Conservation (phyloP, 1,140 invertebrate genomes). For the Thalassaphorura encarpata region DNA sequence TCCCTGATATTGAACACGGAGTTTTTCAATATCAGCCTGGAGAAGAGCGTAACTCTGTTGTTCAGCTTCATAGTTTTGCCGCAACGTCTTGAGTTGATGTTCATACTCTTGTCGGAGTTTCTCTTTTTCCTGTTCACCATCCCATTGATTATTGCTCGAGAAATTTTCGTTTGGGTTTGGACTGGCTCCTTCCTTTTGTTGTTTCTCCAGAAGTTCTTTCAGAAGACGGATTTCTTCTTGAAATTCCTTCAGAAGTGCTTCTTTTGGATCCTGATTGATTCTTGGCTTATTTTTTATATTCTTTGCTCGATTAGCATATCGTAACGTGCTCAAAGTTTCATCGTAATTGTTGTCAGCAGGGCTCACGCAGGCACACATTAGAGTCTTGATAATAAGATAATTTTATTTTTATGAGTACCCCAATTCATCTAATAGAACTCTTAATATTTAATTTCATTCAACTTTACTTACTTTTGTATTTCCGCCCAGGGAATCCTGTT, state of each 20-base stretch:
- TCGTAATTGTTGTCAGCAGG: slow-evolving; percentile 82
- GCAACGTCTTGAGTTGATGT: slow-evolving; percentile 43
- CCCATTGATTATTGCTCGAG: slow-evolving; percentile 12
- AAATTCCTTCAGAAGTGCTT: slow-evolving; percentile 74
- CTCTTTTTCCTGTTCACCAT: slow-evolving; percentile 41
- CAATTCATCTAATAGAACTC: too few species aligned
- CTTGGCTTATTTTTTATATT: slow-evolving; percentile 87
- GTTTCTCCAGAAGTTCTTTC: slow-evolving; percentile 51
- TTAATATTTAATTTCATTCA: too few species aligned
- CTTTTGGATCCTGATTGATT: slow-evolving; percentile 91
- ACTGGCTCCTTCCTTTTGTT: background rate
- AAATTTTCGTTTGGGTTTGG: background rate
- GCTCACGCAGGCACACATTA: slow-evolving; percentile 89
- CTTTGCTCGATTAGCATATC: slow-evolving; percentile 82
- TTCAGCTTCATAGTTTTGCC: slow-evolving; percentile 47
- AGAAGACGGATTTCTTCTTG: slow-evolving; percentile 74
- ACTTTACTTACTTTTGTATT: too few species aligned
- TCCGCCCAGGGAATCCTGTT: slow-evolving; percentile 77
- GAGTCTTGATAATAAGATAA: too few species aligned
- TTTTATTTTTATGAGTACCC: too few species aligned
- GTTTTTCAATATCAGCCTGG: slow-evolving; percentile 46
- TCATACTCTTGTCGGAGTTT: slow-evolving; percentile 40
- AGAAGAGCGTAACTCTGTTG: slow-evolving; percentile 48
- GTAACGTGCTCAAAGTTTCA: slow-evolving; percentile 76
- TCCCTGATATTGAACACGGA: slow-evolving; percentile 48